Evolutionary conservation across 1,140 invertebrate species (phyloP).

Genomic region (Drosophila melanica): DNA sequence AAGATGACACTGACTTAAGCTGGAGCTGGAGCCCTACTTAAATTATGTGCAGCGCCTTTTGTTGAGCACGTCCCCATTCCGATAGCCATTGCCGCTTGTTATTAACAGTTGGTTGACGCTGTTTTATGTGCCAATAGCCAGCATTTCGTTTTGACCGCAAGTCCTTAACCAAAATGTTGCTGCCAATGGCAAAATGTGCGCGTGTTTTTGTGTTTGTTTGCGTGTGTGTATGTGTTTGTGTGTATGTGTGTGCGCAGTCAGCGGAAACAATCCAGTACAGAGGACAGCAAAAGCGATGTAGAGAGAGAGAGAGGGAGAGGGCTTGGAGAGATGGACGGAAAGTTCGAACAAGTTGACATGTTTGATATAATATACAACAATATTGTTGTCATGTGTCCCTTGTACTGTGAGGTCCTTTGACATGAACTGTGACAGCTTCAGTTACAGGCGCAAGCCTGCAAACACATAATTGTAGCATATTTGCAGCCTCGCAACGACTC

Average conservation of each 20-base stretch:
- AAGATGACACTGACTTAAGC: not conserved
- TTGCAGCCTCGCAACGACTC: not conserved
- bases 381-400: constrained; percentile 9
- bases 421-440: constrained; percentile 18
- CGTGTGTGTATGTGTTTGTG: not conserved
- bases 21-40: not conserved
- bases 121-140: constrained; percentile 56
- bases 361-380: constrained; percentile 53
- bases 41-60: constrained; percentile 7
- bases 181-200: constrained; percentile 20
- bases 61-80: not conserved
- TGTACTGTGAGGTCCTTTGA: constrained; percentile 10
- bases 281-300: not conserved
- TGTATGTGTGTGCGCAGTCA: constrained; percentile 52
- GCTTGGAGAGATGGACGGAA: constrained; percentile 19
- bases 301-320: not conserved
- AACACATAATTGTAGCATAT: constrained; percentile 10
- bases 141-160: constrained; percentile 63
- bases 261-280: constrained; percentile 47
- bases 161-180: constrained; percentile 55
- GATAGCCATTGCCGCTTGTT: constrained; percentile 27
- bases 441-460: not conserved
- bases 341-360: constrained; percentile 38
- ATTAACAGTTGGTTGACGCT: constrained; percentile 64
- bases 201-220: not conserved